phyloP scores from a whole-genome alignment of 2,113 vertebrate genomes.

The Lepus europaeus region DNA sequence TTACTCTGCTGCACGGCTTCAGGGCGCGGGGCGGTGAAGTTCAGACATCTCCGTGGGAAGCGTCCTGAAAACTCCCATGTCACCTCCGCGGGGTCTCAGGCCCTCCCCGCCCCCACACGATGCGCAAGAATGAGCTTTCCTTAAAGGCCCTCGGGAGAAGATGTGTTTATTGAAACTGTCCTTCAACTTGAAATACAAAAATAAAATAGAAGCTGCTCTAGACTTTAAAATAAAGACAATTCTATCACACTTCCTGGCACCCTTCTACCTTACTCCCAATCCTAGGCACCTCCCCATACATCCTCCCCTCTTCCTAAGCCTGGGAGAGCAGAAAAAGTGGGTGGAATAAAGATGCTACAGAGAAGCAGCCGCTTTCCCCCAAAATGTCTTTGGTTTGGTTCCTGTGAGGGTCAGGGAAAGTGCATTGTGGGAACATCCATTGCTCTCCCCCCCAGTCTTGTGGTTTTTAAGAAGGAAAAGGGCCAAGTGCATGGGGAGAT shows the following conservation, averaged over 20 bases:
- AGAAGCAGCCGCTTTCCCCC: background rate
- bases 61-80: background rate
- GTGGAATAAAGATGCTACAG: background rate
- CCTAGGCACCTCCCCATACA: background rate
- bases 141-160: background rate
- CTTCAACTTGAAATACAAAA: slow-evolving; percentile 64
- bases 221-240: slow-evolving; percentile 15
- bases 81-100: background rate
- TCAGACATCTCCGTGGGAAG: background rate
- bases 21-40: background rate
- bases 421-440: slow-evolving; percentile 15
- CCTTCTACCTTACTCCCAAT: background rate
- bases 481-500: background rate
- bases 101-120: background rate
- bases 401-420: background rate
- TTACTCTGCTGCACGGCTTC: background rate
- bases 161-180: slow-evolving; percentile 23
- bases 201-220: slow-evolving; percentile 26
- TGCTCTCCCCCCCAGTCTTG: background rate
- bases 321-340: background rate
- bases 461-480: background rate
- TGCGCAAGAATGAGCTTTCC: background rate
- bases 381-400: slow-evolving; percentile 46
- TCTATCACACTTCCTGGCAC: background rate
- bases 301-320: background rate